Percentiles rank a stretch among this genome's conserved stretches.
These are phyloP conservation scores for Callaeas wilsoni DNA, from an alignment of 2,113 vertebrate species.

Conservation along the genomic window DNA sequence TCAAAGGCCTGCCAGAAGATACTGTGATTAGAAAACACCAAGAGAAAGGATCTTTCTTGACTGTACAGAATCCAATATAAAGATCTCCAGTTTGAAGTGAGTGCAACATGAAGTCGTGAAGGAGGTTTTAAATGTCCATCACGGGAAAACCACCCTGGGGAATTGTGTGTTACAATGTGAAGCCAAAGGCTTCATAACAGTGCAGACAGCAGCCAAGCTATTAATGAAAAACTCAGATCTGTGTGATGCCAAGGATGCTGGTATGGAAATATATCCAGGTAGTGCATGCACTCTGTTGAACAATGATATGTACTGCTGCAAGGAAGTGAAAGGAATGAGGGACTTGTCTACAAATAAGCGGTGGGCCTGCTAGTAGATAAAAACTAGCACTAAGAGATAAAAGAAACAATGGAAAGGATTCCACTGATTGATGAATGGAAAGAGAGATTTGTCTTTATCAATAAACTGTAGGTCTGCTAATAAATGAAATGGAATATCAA, in stretches of 20 bases:
- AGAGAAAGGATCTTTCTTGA: slow-evolving; percentile 82
- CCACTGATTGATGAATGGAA: too few species aligned
- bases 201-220: slow-evolving; percentile 80
- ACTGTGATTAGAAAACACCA: slow-evolving; percentile 86
- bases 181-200: slow-evolving; percentile 83
- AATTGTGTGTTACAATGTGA: slow-evolving; percentile 88
- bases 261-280: slow-evolving; percentile 88
- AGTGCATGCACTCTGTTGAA: slow-evolving; percentile 78
- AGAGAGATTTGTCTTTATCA: too few species aligned
- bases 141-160: slow-evolving; percentile 79
- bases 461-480: too few species aligned
- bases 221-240: slow-evolving; percentile 88
- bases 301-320: slow-evolving; percentile 90
- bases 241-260: slow-evolving; percentile 89
- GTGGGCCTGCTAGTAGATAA: too few species aligned
- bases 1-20: slow-evolving; percentile 85
- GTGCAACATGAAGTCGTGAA: slow-evolving; percentile 85
- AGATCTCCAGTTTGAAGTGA: slow-evolving; percentile 85
- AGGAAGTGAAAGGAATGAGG: too few species aligned
- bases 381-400: too few species aligned
- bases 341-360: too few species aligned
- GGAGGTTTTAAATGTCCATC: slow-evolving; percentile 83
- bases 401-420: too few species aligned
- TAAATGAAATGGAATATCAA: too few species aligned
- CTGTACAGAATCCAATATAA: slow-evolving; percentile 74